These are phyloP conservation scores for Poecilobothrus nobilitatus DNA, from an alignment of 2,888 invertebrate species.

Conservation along the genomic window DNA sequence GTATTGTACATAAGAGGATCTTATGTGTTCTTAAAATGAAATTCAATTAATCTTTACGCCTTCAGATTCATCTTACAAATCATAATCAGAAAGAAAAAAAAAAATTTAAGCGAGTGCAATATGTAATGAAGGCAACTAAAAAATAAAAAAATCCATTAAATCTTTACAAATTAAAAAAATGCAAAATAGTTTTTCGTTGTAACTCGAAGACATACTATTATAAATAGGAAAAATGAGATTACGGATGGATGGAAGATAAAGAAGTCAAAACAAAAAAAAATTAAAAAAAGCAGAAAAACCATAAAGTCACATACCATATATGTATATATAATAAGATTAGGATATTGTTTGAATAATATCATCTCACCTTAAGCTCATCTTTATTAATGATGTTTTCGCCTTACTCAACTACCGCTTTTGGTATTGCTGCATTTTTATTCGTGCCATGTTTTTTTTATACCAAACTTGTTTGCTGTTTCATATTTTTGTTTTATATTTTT, in stretches of 20 bases:
- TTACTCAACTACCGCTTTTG: background rate
- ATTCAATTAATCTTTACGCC: conserved; percentile 4
- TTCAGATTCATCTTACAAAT: background rate
- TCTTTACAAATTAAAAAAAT: background rate
- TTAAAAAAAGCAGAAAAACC: background rate
- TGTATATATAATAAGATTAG: background rate
- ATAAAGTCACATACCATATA: background rate
- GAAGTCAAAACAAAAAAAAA: background rate
- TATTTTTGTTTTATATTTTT: too few relatives aligned
- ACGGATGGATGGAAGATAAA: too few relatives aligned
- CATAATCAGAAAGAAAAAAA: background rate
- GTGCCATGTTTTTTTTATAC: too few relatives aligned
- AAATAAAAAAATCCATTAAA: background rate
- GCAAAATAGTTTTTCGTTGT: background rate
- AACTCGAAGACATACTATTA: background rate
- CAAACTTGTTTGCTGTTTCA: too few relatives aligned
- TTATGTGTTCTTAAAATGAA: background rate
- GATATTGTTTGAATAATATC: background rate
- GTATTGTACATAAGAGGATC: background rate
- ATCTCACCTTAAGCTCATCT: background rate
- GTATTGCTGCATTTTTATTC: too few relatives aligned
- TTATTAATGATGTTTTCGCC: background rate
- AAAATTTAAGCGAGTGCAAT: too few relatives aligned
- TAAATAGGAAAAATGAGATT: background rate
- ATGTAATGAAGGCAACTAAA: background rate